Percentiles rank a stretch among this genome's conserved stretches.
Evolutionary conservation across 2,113 vertebrate species (phyloP).

Genomic region (Scomber scombrus): DNA sequence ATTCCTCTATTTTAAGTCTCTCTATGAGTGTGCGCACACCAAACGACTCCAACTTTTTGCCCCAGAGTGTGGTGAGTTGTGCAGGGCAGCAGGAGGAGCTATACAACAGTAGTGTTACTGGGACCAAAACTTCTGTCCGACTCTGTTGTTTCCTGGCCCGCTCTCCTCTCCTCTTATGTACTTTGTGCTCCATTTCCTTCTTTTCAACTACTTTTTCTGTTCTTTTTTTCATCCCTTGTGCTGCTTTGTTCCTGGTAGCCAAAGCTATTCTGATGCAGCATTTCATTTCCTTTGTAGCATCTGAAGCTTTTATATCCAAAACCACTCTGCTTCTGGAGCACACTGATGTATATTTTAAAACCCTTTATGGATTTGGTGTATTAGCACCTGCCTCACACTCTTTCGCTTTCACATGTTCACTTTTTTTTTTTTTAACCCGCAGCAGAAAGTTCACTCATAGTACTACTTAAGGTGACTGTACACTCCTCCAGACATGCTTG

Average conservation of each 20-base stretch:
- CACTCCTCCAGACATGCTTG: too few species aligned
- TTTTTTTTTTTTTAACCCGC: neutral
- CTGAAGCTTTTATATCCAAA: slow-evolving; percentile 1
- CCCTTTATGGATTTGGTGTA: neutral
- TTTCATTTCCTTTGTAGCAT: slow-evolving; percentile 2
- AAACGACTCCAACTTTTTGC: slow-evolving; percentile 27
- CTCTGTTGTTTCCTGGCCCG: neutral
- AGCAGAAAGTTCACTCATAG: neutral
- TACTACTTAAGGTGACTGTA: neutral
- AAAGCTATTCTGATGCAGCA: neutral
- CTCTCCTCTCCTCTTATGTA: neutral
- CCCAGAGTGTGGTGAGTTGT: slow-evolving; percentile 72
- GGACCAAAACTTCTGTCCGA: slow-evolving; percentile 23
- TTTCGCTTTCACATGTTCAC: neutral
- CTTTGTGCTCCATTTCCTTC: neutral
- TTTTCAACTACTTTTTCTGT: neutral
- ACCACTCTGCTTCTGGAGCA: slow-evolving; percentile 7
- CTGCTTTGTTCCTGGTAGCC: neutral
- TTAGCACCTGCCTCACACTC: slow-evolving; percentile 2
- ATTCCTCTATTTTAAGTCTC: neutral
- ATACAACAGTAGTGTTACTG: slow-evolving; percentile 61
- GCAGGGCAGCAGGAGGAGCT: slow-evolving; percentile 84
- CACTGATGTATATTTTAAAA: neutral
- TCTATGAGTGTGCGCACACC: accelerated
- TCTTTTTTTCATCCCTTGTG: neutral